phyloP scores from a whole-genome alignment of 2,888 invertebrate genomes.

The Prosopocoilus inquinatus region DNA sequence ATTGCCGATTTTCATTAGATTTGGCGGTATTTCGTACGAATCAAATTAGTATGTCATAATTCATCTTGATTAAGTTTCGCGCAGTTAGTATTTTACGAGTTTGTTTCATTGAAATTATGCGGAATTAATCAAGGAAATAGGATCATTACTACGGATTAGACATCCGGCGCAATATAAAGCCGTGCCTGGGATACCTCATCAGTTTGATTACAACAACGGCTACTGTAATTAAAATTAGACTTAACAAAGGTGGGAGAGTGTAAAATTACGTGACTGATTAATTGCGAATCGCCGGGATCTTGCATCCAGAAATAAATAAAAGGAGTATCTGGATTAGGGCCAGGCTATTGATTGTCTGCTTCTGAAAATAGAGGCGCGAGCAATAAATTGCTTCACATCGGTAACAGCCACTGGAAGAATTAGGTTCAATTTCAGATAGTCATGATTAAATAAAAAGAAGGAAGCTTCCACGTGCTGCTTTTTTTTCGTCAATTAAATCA shows the following conservation, averaged over 20 bases:
- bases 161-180: background rate
- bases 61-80: no score
- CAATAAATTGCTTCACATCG: background rate
- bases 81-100: slow-evolving; percentile 3
- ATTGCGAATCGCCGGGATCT: background rate
- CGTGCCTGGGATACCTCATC: background rate
- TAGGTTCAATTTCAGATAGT: no score
- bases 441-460: no score
- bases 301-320: slow-evolving; percentile 10
- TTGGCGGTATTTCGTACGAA: no score
- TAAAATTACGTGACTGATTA: slow-evolving; percentile 6
- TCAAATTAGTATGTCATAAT: no score
- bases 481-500: no score
- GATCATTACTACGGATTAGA: background rate
- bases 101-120: slow-evolving; percentile 13
- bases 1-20: no score
- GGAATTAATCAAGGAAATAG: slow-evolving; percentile 2
- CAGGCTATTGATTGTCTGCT: slow-evolving; percentile 1
- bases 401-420: no score
- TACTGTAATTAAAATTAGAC: slow-evolving; percentile 8
- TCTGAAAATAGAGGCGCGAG: background rate
- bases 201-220: background rate
- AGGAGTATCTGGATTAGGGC: slow-evolving; percentile 2
- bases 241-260: slow-evolving; percentile 3
- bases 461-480: no score